Evolutionary conservation across 2,113 vertebrate genomes (phyloP), one percentile per base, ranked within the genome.

Genomic region (Otocyon megalotis): DNA sequence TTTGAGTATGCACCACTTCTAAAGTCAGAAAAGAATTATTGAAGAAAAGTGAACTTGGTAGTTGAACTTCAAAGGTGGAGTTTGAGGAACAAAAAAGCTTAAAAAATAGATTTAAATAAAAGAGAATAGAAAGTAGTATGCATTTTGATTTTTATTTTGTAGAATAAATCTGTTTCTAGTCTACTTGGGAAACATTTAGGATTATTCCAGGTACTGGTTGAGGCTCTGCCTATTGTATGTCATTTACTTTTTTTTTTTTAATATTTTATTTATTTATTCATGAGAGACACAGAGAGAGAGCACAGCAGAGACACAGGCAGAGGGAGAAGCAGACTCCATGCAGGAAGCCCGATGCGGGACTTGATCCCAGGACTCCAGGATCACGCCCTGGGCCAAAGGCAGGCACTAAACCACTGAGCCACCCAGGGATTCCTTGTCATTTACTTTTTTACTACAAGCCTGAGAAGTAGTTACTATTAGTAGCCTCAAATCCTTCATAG

Each of bases 21-120:
- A 43, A 89, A 93, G 63, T 30, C 4, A 32, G 72, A 83, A 90
- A 88, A 90, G 13, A 93, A 79, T 50, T 80, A 58, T 37, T 74
- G 81, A 91, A 92, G 60, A 58, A 88, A 97, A 72, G 24, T 74
- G 91, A 87, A 37, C 8, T 50, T 16, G 67, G 88, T 5, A 30
- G 0, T 77, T 88, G 82, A 88, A 82, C 76, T 79, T 10, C 8
- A 81, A 80, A 86, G 65, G 86, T 81, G 60, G 35, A 20, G 10
- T 50, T n/a, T 93, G 79, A 72, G 37, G 28, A 71, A 65, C 8
- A 28, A 77, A 50, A 50, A 77, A 17, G 43, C 43, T 77, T 50
- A 16, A 50, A 77, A 77, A 43, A 77, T 50, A 30, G 74, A 77
- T 17, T 48, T 77, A 77, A 77, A 26, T 77, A 8, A 77, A 77